These are phyloP conservation scores for Caerostris extrusa DNA, from an alignment of 1,140 invertebrate species.

Conservation along the genomic window DNA sequence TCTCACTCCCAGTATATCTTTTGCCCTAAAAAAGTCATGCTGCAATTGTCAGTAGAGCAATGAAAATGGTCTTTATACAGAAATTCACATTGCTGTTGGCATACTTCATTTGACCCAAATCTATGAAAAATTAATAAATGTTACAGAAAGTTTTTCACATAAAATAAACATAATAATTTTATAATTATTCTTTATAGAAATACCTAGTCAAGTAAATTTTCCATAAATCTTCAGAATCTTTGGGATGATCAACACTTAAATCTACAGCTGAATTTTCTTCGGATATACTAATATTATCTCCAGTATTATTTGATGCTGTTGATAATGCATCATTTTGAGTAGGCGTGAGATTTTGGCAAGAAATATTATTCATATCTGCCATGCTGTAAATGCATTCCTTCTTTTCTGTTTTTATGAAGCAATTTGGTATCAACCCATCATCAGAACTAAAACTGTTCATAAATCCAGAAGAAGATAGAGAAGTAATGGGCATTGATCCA, in stretches of 20 bases:
- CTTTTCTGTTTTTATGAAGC: slow-evolving; percentile 62
- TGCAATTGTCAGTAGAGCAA: slow-evolving; percentile 85
- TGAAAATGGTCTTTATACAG: slow-evolving; percentile 90
- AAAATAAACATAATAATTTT: not conserved
- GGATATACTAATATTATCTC: slow-evolving; percentile 58
- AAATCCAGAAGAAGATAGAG: slow-evolving; percentile 57
- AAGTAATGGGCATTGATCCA: slow-evolving; percentile 68
- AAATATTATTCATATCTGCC: slow-evolving; percentile 68
- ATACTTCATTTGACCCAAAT: slow-evolving; percentile 84
- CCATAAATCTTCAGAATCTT: slow-evolving; percentile 83
- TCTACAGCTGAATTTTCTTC: slow-evolving; percentile 80
- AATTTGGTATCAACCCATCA: slow-evolving; percentile 64
- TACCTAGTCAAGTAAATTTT: slow-evolving; percentile 85
- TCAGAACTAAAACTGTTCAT: slow-evolving; percentile 71
- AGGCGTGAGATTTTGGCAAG: not conserved
- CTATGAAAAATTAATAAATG: slow-evolving; percentile 78
- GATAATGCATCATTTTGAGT: slow-evolving; percentile 51
- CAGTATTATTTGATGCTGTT: slow-evolving; percentile 3
- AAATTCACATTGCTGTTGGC: slow-evolving; percentile 87
- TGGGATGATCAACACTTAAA: slow-evolving; percentile 78
- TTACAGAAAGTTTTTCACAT: not conserved
- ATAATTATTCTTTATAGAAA: not conserved
- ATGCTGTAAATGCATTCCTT: slow-evolving; percentile 58
- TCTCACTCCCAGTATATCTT: slow-evolving; percentile 87
- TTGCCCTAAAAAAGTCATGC: slow-evolving; percentile 86